Base-by-base conservation (phyloP, 2,797 vertebrate species). In the Tinamus major region DNA sequence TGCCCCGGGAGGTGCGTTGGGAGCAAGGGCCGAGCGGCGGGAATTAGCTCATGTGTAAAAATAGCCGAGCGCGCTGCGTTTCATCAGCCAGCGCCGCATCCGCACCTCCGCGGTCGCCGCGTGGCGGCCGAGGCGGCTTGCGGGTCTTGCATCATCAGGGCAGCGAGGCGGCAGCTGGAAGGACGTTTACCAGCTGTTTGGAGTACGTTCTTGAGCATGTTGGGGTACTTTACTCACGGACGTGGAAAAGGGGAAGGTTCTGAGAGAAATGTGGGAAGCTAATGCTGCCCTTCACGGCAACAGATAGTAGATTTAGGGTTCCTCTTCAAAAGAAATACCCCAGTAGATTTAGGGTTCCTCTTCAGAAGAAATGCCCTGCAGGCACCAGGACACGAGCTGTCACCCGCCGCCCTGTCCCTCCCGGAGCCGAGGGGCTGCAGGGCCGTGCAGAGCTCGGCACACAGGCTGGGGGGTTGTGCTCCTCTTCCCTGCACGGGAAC, bases 391-490 rank as follows among this genome's bases (percentile, higher is more conserved):
- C 1, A 13, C 2, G 21, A 53, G 26, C 46, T 26, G 29, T 33
- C 16, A 4, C 44, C 44, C 12, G 1, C 49, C 71, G 48, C 31
- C n/a, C 37, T 14, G 35, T 62, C 56, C 59, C 44, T 46, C 8
- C 7, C 7, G 31, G 31, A 46, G 29, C 23, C 3, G 41, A 26
- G 39, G 1, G 26, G 1, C 39, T n/a, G 29, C 23, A 58, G 42
- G 64, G 0, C 35, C 26, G 1, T 2, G 1, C 51, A 4, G 72
- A 7, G 62, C 6, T 0, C 2, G 9, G 49, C 13, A 29, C 0
- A 0, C 3, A 23, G 8, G 49, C 23, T 16, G 9, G 49, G 16
- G 65, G 49, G 2, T 51, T 27, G 5, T 19, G 33, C 48, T 29
- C 10, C 7, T 6, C 1, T 24, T 31, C 33, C 24, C 9, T 46